These are phyloP conservation scores for Colletes latitarsis DNA, from an alignment of 1,140 invertebrate genomes.

Conservation along the genomic window DNA sequence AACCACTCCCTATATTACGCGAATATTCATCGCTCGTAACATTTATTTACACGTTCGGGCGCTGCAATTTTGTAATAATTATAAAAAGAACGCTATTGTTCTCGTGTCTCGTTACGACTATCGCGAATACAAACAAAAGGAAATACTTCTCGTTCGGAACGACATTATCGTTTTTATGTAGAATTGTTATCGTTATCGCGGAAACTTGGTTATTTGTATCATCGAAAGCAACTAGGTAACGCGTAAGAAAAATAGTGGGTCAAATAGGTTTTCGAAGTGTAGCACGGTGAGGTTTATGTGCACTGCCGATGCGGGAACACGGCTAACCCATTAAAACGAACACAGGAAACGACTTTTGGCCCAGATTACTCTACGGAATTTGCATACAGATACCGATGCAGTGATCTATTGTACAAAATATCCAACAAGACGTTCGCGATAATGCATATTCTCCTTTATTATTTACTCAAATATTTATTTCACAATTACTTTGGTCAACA, in stretches of 20 bases:
- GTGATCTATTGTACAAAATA: not conserved
- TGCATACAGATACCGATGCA: slow-evolving; percentile 15
- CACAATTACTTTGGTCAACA: too few relatives aligned
- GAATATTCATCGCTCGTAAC: too few relatives aligned
- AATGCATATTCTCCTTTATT: not conserved
- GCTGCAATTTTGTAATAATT: not conserved
- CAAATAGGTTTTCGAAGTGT: slow-evolving; percentile 1
- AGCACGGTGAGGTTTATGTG: not conserved
- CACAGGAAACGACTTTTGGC: slow-evolving; percentile 36
- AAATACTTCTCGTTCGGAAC: not conserved
- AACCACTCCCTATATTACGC: too few relatives aligned
- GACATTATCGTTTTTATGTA: slow-evolving; percentile 11
- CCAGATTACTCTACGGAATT: slow-evolving; percentile 17
- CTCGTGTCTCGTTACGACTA: not conserved
- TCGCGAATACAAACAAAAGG: slow-evolving; percentile 1
- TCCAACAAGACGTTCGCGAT: not conserved
- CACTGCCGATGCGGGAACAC: slow-evolving; percentile 9
- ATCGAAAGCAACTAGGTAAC: slow-evolving; percentile 8
- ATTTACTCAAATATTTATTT: not conserved
- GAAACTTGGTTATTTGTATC: slow-evolving; percentile 17
- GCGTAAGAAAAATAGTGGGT: not conserved
- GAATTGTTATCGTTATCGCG: slow-evolving; percentile 35
- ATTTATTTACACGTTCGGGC: too few relatives aligned
- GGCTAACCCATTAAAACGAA: slow-evolving; percentile 33
- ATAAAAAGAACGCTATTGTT: not conserved